Evolutionary conservation across 2,888 invertebrate genomes (phyloP).

Genomic region (Torymus aiolomorphi): DNA sequence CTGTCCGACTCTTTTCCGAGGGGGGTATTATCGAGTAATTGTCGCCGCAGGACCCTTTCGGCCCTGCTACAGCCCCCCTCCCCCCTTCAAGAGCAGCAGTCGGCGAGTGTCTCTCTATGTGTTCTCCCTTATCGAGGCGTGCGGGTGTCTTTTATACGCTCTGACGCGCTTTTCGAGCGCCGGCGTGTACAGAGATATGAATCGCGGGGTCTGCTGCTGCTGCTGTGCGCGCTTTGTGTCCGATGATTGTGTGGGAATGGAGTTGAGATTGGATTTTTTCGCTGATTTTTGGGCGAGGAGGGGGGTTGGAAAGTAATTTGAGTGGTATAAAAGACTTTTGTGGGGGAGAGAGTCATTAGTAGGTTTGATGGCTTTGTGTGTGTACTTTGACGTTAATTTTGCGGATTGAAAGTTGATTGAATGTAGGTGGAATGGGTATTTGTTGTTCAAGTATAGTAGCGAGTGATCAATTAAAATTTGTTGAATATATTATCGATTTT

Average conservation of each 20-base stretch:
- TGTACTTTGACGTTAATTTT: too few relatives aligned
- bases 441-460: too few relatives aligned
- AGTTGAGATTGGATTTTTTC: background rate
- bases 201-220: background rate
- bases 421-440: too few relatives aligned
- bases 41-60: conserved; percentile 64
- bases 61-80: background rate
- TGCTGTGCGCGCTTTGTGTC: conserved; percentile 60
- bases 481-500: too few relatives aligned
- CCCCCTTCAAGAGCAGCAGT: background rate
- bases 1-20: conserved; percentile 26
- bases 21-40: conserved; percentile 74
- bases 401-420: too few relatives aligned
- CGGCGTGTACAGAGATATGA: too few relatives aligned
- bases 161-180: background rate
- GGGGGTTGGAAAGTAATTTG: too few relatives aligned
- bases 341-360: too few relatives aligned
- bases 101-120: conserved; percentile 11
- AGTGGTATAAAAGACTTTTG: too few relatives aligned
- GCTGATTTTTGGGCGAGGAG: background rate
- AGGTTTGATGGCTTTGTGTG: too few relatives aligned
- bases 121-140: too few relatives aligned
- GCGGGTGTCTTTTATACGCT: conserved; percentile 4
- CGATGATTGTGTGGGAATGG: conserved; percentile 1
- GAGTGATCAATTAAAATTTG: too few relatives aligned